Conservation (phyloP, 2,797 vertebrate species). For the Melanotaenia trifasciata region DNA sequence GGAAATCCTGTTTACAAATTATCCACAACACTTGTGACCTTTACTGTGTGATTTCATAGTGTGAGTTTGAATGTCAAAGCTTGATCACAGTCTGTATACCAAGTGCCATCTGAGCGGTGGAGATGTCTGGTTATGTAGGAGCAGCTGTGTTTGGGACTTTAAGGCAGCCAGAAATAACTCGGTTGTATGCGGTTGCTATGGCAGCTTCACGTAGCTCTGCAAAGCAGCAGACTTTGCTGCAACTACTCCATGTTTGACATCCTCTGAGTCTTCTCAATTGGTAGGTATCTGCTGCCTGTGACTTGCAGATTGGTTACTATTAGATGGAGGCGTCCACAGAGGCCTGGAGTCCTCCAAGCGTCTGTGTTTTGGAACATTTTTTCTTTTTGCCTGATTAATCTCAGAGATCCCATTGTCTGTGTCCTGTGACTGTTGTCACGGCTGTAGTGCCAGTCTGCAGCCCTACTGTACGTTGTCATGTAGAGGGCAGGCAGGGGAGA, state of each 20-base stretch:
- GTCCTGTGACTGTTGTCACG: slow-evolving; percentile 60
- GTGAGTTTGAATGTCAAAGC: slow-evolving; percentile 62
- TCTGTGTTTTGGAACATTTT: slow-evolving; percentile 48
- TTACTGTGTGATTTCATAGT: slow-evolving; percentile 48
- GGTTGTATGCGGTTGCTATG: slow-evolving; percentile 72
- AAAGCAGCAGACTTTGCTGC: slow-evolving; percentile 41
- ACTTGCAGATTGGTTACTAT: slow-evolving; percentile 16
- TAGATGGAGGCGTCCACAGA: slow-evolving; percentile 23
- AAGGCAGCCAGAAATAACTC: slow-evolving; percentile 72
- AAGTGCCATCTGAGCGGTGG: slow-evolving; percentile 45
- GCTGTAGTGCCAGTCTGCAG: slow-evolving; percentile 49
- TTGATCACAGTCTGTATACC: slow-evolving; percentile 40
- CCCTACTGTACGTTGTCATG: slow-evolving; percentile 67
- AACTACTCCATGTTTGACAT: slow-evolving; percentile 22
- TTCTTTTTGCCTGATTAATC: slow-evolving; percentile 21
- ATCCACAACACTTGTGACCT: slow-evolving; percentile 60
- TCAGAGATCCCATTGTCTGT: slow-evolving; percentile 36
- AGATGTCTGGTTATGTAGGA: slow-evolving; percentile 61
- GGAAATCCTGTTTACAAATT: slow-evolving; percentile 67
- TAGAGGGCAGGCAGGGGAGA: slow-evolving; percentile 52
- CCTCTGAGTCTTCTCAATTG: slow-evolving; percentile 36
- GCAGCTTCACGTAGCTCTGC: slow-evolving; percentile 62
- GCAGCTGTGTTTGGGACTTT: slow-evolving; percentile 76
- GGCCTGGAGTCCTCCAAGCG: slow-evolving; percentile 15
- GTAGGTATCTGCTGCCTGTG: slow-evolving; percentile 20